These are phyloP conservation scores for Tauraco erythrolophus DNA, from an alignment of 2,113 vertebrate genomes.

Conservation along the genomic window DNA sequence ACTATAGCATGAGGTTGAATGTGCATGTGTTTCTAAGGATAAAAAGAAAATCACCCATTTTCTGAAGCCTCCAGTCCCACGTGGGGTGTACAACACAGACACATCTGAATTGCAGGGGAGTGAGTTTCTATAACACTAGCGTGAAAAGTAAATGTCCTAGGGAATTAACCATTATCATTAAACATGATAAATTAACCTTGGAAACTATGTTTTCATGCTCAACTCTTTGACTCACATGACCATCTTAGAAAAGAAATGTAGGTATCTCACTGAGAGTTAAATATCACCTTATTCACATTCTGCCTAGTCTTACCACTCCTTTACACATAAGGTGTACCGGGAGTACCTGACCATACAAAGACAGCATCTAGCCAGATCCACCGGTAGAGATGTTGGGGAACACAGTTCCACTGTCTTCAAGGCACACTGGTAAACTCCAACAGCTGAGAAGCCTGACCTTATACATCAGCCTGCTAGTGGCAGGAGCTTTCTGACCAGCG, in stretches of 20 bases:
- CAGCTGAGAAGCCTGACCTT: not conserved
- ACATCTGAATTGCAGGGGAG: not conserved
- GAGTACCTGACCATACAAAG: not conserved
- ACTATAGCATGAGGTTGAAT: not conserved
- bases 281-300: not conserved
- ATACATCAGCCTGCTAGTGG: not conserved
- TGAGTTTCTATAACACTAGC: not conserved
- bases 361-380: not conserved
- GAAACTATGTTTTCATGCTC: not conserved
- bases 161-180: not conserved
- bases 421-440: not conserved
- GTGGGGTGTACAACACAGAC: not conserved
- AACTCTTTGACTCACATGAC: not conserved
- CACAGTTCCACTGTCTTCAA: not conserved
- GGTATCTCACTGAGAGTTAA: not conserved
- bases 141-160: not conserved
- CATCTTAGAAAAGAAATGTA: not conserved
- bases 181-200: not conserved
- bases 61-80: not conserved
- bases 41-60: not conserved
- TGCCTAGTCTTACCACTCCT: not conserved
- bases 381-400: not conserved
- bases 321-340: rapidly evolving
- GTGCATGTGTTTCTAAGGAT: not conserved
- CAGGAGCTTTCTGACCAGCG: not conserved